Evolutionary conservation across 2,113 vertebrate species (phyloP), one percentile per base, ranked within the genome.

Genomic region (Gymnorhina tibicen): DNA sequence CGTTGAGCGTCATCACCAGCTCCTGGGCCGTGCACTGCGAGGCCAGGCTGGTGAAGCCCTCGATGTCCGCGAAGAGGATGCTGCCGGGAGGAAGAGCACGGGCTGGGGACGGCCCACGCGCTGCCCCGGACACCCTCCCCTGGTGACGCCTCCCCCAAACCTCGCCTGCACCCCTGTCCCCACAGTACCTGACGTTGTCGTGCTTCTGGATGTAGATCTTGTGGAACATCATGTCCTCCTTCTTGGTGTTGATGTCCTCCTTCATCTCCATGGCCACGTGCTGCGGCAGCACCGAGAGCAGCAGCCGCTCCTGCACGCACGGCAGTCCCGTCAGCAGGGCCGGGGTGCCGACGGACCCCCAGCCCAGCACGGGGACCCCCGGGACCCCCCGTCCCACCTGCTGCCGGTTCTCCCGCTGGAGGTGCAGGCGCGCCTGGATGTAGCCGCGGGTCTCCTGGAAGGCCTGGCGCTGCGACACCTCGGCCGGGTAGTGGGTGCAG

Each of bases 241-340:
- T 99, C 98, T 99, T 99, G 91, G 99, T 99, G 96, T 98, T 99
- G 98, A 99, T 99, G 98, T 99, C 99, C 97, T 99, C 99, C 98
- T 99, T 99, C 99, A 99, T 99, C 98, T 99, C 99, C 99, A 99
- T 99, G 96, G 99, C 99, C 97, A 99, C 99, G 1, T 99, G 99
- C 97, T 99, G 99, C 62, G 99, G 99, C 98, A 99, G 98, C 91
- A 99, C 99, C 0, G 99, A 99, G 60, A 99, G 98, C 98, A 99
- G 98, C 98, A 99, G 98, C 83, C 99, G 98, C 96, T 99, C 99
- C 99, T 99, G 98, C 87, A 91, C 28, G 44, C 89, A 4, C 15
- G 3, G 10, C 12, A 13, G 3, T 13, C 16, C 41, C 2, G 0
- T 78, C 27, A 93, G 60, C 9, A 3, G 24, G 42, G 37, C 33